A percentile compares a stretch with the other conserved stretches of the same genome.
These are phyloP conservation scores for Tinamus major DNA, from an alignment of 2,797 vertebrate species.

Conservation along the genomic window DNA sequence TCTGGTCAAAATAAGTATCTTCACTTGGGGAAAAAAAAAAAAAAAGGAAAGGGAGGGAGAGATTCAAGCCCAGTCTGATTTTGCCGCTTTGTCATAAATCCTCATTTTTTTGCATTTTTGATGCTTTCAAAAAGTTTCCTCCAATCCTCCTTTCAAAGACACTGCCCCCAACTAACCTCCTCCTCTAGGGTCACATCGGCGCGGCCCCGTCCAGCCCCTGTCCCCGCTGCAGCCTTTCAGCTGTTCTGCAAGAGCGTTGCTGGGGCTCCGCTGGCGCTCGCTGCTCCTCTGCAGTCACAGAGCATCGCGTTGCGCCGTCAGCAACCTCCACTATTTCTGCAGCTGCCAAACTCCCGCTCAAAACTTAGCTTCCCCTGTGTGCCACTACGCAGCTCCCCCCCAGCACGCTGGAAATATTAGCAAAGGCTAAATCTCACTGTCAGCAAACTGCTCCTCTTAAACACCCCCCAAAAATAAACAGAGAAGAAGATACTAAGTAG, in stretches of 20 bases:
- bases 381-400: neutral
- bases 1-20: neutral
- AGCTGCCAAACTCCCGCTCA: constrained; percentile 22
- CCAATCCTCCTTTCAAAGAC: neutral
- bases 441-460: constrained; percentile 16
- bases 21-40: neutral
- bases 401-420: constrained; percentile 5
- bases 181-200: neutral
- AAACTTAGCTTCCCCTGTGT: neutral
- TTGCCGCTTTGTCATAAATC: neutral
- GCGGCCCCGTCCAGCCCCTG: neutral
- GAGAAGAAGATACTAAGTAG: constrained; percentile 2
- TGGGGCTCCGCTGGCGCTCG: neutral
- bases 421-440: constrained; percentile 12
- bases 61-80: neutral
- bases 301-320: neutral
- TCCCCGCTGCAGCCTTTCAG: neutral
- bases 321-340: neutral
- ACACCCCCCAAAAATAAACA: neutral
- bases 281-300: constrained; percentile 1
- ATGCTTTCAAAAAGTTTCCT: neutral
- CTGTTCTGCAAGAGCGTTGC: neutral
- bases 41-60: neutral
- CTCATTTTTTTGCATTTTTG: neutral
- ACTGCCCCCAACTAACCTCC: neutral